Conservation (phyloP, 2,113 vertebrate genomes). For the Phylloscopus trochilus region DNA sequence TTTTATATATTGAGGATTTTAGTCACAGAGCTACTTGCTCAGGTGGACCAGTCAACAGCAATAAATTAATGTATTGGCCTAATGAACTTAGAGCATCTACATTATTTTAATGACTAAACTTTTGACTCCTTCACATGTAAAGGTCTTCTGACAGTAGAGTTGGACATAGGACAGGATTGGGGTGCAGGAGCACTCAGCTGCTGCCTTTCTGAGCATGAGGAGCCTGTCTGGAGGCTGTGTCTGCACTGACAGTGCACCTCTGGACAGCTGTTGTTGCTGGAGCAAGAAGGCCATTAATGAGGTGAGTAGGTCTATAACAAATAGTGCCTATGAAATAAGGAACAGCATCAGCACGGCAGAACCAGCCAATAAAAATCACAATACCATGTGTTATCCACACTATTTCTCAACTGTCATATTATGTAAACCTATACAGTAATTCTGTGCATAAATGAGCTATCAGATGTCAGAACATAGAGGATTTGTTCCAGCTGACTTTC, state of each 20-base stretch:
- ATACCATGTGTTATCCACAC: not conserved
- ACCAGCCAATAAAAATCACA: not conserved
- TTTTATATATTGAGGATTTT: not conserved
- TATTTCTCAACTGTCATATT: not conserved
- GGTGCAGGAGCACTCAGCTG: not conserved
- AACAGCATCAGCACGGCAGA: not conserved
- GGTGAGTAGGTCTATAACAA: not conserved
- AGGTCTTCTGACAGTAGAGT: not conserved
- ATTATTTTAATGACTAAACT: not conserved
- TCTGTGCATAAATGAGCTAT: not conserved
- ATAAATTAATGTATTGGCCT: not conserved
- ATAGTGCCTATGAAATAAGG: not conserved
- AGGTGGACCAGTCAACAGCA: not conserved
- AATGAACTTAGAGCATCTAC: not conserved
- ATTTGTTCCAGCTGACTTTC: not conserved
- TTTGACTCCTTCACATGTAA: not conserved
- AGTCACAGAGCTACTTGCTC: not conserved
- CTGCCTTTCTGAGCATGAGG: not conserved
- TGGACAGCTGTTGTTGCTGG: accelerated
- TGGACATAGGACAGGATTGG: not conserved
- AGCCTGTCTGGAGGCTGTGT: not conserved
- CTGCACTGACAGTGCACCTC: not conserved
- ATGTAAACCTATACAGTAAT: not conserved
- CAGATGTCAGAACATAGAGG: not conserved
- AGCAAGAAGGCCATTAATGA: not conserved